Evolutionary conservation across 2,888 invertebrate species (phyloP).

Genomic region (Tortrix viridana): DNA sequence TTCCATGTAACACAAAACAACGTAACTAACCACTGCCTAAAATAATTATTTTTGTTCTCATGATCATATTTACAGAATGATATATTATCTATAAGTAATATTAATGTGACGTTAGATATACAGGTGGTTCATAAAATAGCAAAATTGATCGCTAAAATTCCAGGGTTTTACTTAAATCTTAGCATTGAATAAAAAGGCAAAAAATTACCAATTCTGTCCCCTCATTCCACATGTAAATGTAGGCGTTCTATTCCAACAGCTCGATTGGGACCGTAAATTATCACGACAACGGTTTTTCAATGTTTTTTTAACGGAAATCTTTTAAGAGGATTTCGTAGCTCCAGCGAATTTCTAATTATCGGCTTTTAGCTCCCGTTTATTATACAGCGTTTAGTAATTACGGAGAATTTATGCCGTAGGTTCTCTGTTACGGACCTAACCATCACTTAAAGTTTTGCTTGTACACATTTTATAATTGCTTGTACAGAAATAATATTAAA

Average conservation of each 20-base stretch:
- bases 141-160: background rate
- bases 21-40: too few relatives aligned
- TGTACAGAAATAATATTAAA: too few relatives aligned
- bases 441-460: too few relatives aligned
- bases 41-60: too few relatives aligned
- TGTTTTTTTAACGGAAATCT: constrained; percentile 20
- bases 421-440: background rate
- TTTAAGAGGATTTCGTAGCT: constrained; percentile 21
- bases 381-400: constrained; percentile 15
- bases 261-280: constrained; percentile 22
- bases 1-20: too few relatives aligned
- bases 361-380: constrained; percentile 20
- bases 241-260: constrained; percentile 1
- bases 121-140: too few relatives aligned
- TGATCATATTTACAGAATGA: too few relatives aligned
- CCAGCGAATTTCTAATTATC: constrained; percentile 28
- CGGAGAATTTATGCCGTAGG: background rate
- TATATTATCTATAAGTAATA: too few relatives aligned
- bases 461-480: too few relatives aligned
- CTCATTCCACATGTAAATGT: constrained; percentile 14
- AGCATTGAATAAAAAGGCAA: background rate
- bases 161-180: background rate
- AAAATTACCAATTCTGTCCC: constrained; percentile 6
- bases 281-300: constrained; percentile 7
- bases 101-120: too few relatives aligned